Percentiles rank a stretch among this genome's conserved stretches.
phyloP scores from a whole-genome alignment of 37 sponge, comb jelly and placozoan species.

The Bolinopsis microptera region DNA sequence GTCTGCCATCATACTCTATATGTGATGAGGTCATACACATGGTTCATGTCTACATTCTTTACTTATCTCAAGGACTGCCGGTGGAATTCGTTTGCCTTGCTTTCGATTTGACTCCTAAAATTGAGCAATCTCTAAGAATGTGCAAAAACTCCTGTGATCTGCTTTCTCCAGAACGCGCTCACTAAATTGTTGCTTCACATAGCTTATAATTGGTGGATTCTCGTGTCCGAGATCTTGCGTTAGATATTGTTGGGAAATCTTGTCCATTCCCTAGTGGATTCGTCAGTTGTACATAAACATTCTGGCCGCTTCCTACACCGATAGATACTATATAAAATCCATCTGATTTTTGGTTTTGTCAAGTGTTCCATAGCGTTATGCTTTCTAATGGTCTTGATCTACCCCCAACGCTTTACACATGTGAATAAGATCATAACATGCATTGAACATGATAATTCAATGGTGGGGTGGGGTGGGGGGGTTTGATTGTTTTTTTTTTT shows the following conservation, averaged over 20 bases:
- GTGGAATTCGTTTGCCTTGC: neutral
- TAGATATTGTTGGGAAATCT: neutral
- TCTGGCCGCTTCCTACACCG: neutral
- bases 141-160: neutral
- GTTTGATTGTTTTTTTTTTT: too few species aligned
- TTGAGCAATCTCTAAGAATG: neutral
- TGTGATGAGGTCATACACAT: neutral
- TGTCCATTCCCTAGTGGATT: neutral
- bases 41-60: neutral
- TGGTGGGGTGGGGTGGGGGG: too few species aligned
- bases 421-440: neutral
- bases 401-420: neutral
- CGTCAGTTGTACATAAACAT: neutral
- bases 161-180: neutral
- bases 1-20: conserved; percentile 14
- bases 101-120: neutral
- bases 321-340: neutral
- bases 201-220: neutral
- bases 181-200: neutral
- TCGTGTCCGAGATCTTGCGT: neutral
- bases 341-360: neutral
- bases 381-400: neutral
- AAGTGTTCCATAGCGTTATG: neutral
- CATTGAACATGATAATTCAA: neutral
- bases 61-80: neutral